These are phyloP conservation scores for Synergus laeviventris DNA, from an alignment of 2,888 invertebrate species.

Conservation along the genomic window DNA sequence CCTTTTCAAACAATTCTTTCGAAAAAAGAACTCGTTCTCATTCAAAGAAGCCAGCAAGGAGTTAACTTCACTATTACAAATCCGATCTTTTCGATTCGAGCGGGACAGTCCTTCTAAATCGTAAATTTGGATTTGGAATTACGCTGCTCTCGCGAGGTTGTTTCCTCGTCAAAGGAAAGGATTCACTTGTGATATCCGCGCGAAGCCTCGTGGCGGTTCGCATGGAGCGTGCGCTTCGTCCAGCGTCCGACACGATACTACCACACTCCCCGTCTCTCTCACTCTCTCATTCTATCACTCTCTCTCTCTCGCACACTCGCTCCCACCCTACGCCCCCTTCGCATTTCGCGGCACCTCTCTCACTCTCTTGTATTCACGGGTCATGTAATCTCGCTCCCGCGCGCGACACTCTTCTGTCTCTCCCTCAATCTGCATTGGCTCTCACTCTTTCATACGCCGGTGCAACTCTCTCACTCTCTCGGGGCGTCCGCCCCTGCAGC, in stretches of 20 bases:
- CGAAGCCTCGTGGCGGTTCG: slow-evolving; percentile 68
- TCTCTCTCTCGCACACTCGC: slow-evolving; percentile 55
- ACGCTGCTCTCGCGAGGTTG: neutral
- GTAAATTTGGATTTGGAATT: neutral
- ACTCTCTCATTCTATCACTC: slow-evolving; percentile 57
- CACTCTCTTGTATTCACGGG: slow-evolving; percentile 46
- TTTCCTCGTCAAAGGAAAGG: slow-evolving; percentile 36
- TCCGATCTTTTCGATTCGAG: neutral
- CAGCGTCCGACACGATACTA: slow-evolving; percentile 75
- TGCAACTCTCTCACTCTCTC: slow-evolving; percentile 44
- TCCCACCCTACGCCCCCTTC: slow-evolving; percentile 54
- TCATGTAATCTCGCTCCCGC: slow-evolving; percentile 58
- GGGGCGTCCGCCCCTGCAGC: slow-evolving; percentile 27
- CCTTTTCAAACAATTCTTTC: neutral
- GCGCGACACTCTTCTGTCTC: slow-evolving; percentile 46
- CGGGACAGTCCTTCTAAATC: neutral
- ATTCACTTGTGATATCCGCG: slow-evolving; percentile 55
- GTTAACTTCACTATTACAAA: neutral
- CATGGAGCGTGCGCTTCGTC: slow-evolving; percentile 74
- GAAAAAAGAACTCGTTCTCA: no score
- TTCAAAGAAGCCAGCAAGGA: neutral
- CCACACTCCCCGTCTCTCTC: slow-evolving; percentile 67
- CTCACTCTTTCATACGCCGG: slow-evolving; percentile 34
- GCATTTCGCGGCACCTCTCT: slow-evolving; percentile 50
- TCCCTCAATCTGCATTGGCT: slow-evolving; percentile 38